Base-by-base conservation (phyloP, 2,113 vertebrate species). In the Heteronetta atricapilla region DNA sequence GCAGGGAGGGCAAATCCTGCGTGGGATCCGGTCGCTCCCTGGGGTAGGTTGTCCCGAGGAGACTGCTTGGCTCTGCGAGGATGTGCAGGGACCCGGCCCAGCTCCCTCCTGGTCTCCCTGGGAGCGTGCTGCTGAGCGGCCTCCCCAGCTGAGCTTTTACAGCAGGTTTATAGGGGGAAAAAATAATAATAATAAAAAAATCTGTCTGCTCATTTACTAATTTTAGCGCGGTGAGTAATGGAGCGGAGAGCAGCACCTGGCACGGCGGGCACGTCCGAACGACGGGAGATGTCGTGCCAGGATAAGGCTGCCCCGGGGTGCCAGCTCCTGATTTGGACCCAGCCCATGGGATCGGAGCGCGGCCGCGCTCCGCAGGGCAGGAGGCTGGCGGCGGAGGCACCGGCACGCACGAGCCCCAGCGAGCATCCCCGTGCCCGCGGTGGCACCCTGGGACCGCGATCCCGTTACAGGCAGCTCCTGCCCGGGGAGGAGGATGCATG, bases 391-490 rank as follows among this genome's bases (percentile, higher is more conserved):
- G 3, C 3, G 29, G 56, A 46, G n/a, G 28, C 9, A 8, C 8
- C 2, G 3, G 56, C 76, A 76, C 13, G 3, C 5, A 26, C 15
- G 67, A 84, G 70, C 23, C 36, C 60, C 60, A 56, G 42, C 14
- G 14, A 58, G 36, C 17, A 73, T 25, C 60, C 36, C 77, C 19
- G 26, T 64, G 53, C 60, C 69, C 79, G 26, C 0, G 6, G 86
- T 55, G 74, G 86, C 86, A 36, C 36, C 69, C 34, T 0, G 16
- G 77, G 63, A 73, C 31, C 63, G 72, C 0, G 83, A 93, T 95
- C 94, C 80, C 19, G 0, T 95, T 95, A 89, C 88, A 86, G 90
- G 66, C 82, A 73, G 42, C 80, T 88, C 72, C 93, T 60, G 90
- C 93, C 72, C 26, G 1, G 81, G 50, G 77, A 70, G 64, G 77